A percentile compares a stretch with the other conserved stretches of the same genome.
These are phyloP conservation scores for Hirundo rustica DNA, from an alignment of 2,797 vertebrate species.

Conservation along the genomic window DNA sequence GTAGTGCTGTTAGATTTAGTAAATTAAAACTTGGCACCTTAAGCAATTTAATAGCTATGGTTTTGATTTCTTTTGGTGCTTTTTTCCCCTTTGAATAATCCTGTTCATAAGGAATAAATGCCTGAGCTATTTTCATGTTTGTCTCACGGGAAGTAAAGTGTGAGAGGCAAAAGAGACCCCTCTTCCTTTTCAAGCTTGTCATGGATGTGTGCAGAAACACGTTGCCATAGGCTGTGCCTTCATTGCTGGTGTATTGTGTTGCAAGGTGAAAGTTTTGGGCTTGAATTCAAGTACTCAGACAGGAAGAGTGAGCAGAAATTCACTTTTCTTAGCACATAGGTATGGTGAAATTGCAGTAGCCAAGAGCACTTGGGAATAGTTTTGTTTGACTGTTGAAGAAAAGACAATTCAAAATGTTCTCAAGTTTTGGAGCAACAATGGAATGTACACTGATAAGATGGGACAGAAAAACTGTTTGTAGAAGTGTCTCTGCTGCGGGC, in stretches of 20 bases:
- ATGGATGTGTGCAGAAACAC: background rate
- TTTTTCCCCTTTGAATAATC: background rate
- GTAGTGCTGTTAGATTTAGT: background rate
- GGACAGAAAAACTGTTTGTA: background rate
- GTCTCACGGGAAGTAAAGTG: background rate
- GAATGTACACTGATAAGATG: fast-evolving
- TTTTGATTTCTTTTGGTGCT: background rate
- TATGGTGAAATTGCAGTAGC: background rate
- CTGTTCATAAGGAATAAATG: background rate
- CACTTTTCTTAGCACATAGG: background rate
- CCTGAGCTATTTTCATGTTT: background rate
- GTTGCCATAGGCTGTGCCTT: background rate
- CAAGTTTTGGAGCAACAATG: background rate
- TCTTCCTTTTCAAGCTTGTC: background rate
- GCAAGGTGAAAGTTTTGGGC: background rate
- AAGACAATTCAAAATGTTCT: background rate
- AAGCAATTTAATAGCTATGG: background rate
- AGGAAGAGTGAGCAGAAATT: background rate
- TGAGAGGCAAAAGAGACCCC: background rate
- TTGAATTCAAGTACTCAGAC: background rate
- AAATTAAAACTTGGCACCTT: background rate
- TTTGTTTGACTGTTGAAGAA: background rate
- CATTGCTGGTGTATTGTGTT: background rate
- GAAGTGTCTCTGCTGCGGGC: background rate
- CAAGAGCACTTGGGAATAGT: background rate